Evolutionary conservation across 2,797 vertebrate species (phyloP).

Genomic region (Acrossocheilus wenchowensis): DNA sequence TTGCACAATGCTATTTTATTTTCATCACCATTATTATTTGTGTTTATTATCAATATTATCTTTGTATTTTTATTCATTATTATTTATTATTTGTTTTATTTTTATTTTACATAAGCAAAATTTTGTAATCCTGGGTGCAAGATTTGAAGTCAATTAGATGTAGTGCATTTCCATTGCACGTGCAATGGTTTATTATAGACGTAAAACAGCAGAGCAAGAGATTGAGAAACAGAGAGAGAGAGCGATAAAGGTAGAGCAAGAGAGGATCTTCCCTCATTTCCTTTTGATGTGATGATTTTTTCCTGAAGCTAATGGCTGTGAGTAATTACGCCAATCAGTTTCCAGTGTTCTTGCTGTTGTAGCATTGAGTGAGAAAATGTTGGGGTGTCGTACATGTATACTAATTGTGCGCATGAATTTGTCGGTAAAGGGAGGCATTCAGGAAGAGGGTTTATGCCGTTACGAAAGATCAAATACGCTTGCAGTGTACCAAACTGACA

Average conservation of each 20-base stretch:
- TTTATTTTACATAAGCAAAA: not conserved
- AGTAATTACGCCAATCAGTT: slow-evolving; percentile 78
- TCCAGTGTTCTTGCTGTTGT: slow-evolving; percentile 42
- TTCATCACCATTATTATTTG: not conserved
- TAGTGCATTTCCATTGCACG: not conserved
- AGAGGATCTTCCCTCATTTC: slow-evolving; percentile 22
- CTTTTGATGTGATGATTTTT: slow-evolving; percentile 49
- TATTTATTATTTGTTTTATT: not conserved
- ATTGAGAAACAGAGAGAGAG: not conserved
- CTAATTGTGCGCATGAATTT: not conserved
- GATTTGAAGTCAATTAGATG: not conserved
- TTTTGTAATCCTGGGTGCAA: no score
- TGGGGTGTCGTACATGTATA: not conserved
- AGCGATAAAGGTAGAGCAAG: not conserved
- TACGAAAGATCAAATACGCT: not conserved
- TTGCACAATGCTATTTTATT: not conserved
- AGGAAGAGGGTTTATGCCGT: not conserved
- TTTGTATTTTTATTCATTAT: not conserved
- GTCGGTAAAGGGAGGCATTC: not conserved
- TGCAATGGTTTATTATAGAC: not conserved
- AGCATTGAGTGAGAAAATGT: not conserved
- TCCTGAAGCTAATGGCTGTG: slow-evolving; percentile 76
- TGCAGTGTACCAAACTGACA: not conserved
- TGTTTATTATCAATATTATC: not conserved
- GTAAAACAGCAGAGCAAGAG: not conserved